Evolutionary conservation across 2,888 invertebrate species (phyloP), one percentile per base, ranked within the genome.

Genomic region (Polia nebulosa): DNA sequence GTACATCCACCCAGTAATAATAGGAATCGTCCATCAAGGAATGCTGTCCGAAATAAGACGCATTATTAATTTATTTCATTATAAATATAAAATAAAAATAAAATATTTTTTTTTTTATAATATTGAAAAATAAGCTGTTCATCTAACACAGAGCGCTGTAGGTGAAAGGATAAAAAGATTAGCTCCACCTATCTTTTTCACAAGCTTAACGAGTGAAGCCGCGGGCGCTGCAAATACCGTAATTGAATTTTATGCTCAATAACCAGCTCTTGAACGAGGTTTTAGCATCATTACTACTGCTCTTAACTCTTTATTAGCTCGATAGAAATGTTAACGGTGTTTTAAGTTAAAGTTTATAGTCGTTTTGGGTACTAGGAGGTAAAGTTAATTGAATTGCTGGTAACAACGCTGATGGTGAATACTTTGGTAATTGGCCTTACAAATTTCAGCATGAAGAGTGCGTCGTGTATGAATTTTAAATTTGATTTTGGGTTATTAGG

Each of bases 161-260:
- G 29, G 4, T 25, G 22, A 55, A 53, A 29, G 15, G 2, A 45
- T 47, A 56, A 76, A 70, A 56, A 52, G 6, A 32, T 41, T 36
- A 49, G 1, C 8, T 39, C 41, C 36, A 39, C 22, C n/a, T 45
- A 34, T 53, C n/a, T 76, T 67, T 67, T 68, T 41, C 36, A 52
- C 55, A 52, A 56, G 60, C 44, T 56, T 80, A 72, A 72, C 62
- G 62, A 64, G 52, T 62, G 32, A 47, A 59, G 32, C 69, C 61
- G 44, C 53, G 59, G 45, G 64, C 68, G 25, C 45, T 68, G 53
- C 76, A 69, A 76, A 76, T 72, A 32, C 41, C 20, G 59, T 72
- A 72, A 72, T 76, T 69, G 69, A 49, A 76, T 72, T 76, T 68
- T 76, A 72, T 76, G 76, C 76, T 76, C 72, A 76, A 68, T 72